phyloP scores from a whole-genome alignment of 2,113 vertebrate species.

The Mobula hypostoma region DNA sequence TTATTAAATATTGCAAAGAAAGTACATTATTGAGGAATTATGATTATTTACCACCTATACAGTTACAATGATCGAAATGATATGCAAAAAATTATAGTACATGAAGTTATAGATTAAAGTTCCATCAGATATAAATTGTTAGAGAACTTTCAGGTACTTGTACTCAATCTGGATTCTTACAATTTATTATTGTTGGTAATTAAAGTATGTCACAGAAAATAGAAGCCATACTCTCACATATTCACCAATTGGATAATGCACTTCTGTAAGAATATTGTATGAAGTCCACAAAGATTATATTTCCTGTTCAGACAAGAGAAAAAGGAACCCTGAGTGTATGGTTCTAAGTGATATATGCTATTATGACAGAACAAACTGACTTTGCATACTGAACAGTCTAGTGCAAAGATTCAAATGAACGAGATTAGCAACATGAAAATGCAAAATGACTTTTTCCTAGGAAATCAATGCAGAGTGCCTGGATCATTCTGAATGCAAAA shows the following conservation, averaged over 20 bases:
- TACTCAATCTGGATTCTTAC: background rate
- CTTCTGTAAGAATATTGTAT: slow-evolving; percentile 30
- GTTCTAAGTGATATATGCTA: slow-evolving; percentile 32
- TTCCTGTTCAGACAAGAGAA: slow-evolving; percentile 9
- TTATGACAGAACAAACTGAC: slow-evolving; percentile 34
- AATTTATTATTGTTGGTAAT: slow-evolving; percentile 12
- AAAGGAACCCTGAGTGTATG: background rate
- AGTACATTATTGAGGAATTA: background rate
- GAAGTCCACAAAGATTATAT: slow-evolving; percentile 14
- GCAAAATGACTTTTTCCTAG: background rate
- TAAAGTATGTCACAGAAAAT: slow-evolving; percentile 14
- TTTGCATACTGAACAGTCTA: slow-evolving; percentile 22
- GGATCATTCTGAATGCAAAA: slow-evolving; percentile 5
- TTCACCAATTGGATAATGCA: slow-evolving; percentile 31
- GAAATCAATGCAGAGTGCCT: background rate
- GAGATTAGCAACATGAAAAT: slow-evolving; percentile 29
- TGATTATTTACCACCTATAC: background rate
- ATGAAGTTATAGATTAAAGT: background rate
- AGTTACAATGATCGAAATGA: background rate
- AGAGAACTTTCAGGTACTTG: background rate
- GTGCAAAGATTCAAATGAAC: slow-evolving; percentile 21
- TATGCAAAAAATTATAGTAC: background rate
- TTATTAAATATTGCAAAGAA: background rate
- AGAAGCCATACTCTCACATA: slow-evolving; percentile 11
- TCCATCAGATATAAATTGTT: background rate